These are phyloP conservation scores for Stegastes partitus DNA, from an alignment of 2,113 vertebrate genomes.

Conservation along the genomic window DNA sequence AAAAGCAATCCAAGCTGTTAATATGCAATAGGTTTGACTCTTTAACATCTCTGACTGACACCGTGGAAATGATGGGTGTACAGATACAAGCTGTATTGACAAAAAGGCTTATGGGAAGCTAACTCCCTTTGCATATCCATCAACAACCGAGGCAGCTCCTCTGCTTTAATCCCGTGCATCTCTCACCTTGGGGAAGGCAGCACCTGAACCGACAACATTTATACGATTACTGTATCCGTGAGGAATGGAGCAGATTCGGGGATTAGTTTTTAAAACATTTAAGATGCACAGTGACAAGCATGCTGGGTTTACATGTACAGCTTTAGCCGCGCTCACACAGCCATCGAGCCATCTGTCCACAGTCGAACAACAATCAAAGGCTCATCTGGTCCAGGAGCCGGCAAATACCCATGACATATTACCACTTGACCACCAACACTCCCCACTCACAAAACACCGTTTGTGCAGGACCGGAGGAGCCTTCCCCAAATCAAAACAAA, in stretches of 20 bases:
- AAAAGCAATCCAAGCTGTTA: constrained; percentile 31
- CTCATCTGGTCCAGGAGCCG: background rate
- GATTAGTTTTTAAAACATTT: constrained; percentile 20
- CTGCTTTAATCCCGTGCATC: constrained; percentile 39
- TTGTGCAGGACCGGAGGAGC: constrained; percentile 23
- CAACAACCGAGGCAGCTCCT: constrained; percentile 31
- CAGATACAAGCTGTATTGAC: constrained; percentile 36
- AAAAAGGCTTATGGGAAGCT: constrained; percentile 40
- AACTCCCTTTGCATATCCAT: constrained; percentile 49
- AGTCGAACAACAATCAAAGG: constrained; percentile 24
- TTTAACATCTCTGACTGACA: constrained; percentile 45
- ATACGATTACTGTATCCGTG: background rate
- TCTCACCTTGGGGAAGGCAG: constrained; percentile 25
- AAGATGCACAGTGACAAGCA: background rate
- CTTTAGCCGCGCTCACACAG: constrained; percentile 12
- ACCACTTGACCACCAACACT: constrained; percentile 18
- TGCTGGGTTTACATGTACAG: constrained; percentile 18
- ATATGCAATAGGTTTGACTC: constrained; percentile 44
- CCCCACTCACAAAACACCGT: constrained; percentile 13
- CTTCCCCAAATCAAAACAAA: constrained; percentile 59
- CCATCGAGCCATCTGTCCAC: constrained; percentile 23
- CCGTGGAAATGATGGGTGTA: constrained; percentile 40
- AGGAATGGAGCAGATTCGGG: constrained; percentile 6
- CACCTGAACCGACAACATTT: constrained; percentile 26
- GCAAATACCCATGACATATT: constrained; percentile 25